These are phyloP conservation scores for Tiaroga cobitis DNA, from an alignment of 2,797 vertebrate genomes.

Conservation along the genomic window DNA sequence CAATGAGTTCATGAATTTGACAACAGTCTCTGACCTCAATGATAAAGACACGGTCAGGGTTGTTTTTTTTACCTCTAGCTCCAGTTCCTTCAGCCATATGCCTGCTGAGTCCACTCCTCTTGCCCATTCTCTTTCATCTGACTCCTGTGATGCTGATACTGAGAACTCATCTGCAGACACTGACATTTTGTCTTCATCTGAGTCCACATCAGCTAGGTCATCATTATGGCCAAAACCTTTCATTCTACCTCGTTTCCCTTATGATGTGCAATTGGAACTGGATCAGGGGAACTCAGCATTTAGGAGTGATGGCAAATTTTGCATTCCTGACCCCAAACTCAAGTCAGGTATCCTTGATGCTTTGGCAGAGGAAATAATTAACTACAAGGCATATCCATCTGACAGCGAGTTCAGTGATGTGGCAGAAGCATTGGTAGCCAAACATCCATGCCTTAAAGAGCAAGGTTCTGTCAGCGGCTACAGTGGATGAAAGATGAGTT, in stretches of 20 bases:
- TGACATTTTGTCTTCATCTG: conserved; percentile 1
- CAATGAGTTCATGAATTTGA: too few relatives aligned
- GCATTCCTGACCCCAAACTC: conserved; percentile 1
- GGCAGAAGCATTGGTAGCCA: too few relatives aligned
- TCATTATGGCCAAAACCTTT: conserved; percentile 2
- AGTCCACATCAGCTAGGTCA: conserved; percentile 10
- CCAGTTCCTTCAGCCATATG: background rate
- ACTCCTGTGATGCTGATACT: background rate
- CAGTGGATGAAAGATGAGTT: too few relatives aligned
- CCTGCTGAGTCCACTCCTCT: background rate
- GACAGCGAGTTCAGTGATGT: too few relatives aligned
- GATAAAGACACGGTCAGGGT: background rate
- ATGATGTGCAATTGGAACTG: background rate
- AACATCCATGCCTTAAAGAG: too few relatives aligned
- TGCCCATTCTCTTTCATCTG: background rate
- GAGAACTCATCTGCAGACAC: background rate
- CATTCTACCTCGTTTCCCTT: background rate
- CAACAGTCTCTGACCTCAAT: background rate
- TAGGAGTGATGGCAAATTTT: too few relatives aligned
- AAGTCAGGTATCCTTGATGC: too few relatives aligned
- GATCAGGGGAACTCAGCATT: background rate
- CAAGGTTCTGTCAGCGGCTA: too few relatives aligned
- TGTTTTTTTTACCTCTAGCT: background rate
- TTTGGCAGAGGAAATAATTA: too few relatives aligned
- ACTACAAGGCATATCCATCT: too few relatives aligned